Percentiles rank a stretch among this genome's conserved stretches.
These are phyloP conservation scores for Tinea pellionella DNA, from an alignment of 2,888 invertebrate genomes.

Conservation along the genomic window DNA sequence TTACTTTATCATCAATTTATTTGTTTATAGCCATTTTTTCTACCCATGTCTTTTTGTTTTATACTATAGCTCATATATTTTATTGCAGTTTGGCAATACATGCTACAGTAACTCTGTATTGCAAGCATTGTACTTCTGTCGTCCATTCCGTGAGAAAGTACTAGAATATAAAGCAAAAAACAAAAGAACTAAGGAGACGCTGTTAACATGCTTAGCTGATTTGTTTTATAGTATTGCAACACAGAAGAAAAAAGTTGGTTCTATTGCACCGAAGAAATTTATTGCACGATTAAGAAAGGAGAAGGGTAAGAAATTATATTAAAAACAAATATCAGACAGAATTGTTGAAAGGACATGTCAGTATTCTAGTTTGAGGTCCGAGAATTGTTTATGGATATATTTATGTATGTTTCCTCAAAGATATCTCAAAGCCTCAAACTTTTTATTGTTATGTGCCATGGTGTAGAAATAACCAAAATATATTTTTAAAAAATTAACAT, in stretches of 20 bases:
- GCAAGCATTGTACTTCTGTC: conserved; percentile 99
- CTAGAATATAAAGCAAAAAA: conserved; percentile 97
- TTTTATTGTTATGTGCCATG: too few species aligned
- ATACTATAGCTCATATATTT: too few species aligned
- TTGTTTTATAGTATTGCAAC: conserved; percentile 99
- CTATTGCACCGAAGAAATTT: conserved; percentile 99
- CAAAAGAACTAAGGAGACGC: conserved; percentile 95
- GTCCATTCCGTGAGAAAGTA: conserved; percentile 98
- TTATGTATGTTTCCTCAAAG: too few species aligned
- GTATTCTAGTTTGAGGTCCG: too few species aligned
- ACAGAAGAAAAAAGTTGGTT: conserved; percentile 99
- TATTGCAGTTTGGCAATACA: conserved; percentile 96
- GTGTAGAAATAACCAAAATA: too few species aligned
- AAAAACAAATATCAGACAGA: background rate
- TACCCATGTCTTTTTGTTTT: too few species aligned
- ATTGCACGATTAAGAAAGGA: conserved; percentile 97
- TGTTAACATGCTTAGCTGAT: conserved; percentile 97
- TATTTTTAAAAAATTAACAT: too few species aligned
- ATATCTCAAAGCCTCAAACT: too few species aligned
- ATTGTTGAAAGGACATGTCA: too few species aligned
- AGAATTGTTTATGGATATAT: too few species aligned
- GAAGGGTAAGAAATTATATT: conserved; percentile 77
- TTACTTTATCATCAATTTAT: conserved; percentile 2
- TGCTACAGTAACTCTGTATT: conserved; percentile 99
- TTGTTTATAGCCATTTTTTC: background rate